Evolutionary conservation across 1,140 invertebrate species (phyloP).

Genomic region (Choristoneura fumiferana): DNA sequence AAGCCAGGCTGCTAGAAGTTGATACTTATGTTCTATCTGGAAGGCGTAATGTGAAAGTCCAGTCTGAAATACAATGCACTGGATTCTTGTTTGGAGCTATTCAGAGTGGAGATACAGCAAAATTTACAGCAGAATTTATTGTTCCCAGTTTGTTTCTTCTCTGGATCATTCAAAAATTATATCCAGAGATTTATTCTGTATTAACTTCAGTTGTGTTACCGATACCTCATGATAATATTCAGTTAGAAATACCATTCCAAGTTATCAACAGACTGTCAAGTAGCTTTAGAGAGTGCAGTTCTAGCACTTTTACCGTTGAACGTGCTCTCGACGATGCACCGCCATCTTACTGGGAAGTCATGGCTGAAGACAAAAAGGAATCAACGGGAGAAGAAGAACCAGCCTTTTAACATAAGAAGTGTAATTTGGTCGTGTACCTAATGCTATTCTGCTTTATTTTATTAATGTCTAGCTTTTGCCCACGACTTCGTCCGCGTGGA

Average conservation of each 20-base stretch:
- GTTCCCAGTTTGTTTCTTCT: background rate
- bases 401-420: too few species aligned
- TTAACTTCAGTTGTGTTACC: conserved; percentile 13
- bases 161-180: conserved; percentile 15
- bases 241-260: conserved; percentile 20
- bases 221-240: background rate
- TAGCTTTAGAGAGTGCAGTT: background rate
- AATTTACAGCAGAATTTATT: background rate
- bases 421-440: too few species aligned
- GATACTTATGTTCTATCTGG: background rate
- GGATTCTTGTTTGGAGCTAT: background rate
- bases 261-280: conserved; percentile 10
- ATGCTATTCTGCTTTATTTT: too few species aligned
- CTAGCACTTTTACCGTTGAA: background rate
- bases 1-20: conserved; percentile 15
- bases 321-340: background rate
- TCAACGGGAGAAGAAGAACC: background rate
- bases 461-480: too few species aligned
- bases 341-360: background rate
- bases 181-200: conserved; percentile 19
- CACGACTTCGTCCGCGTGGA: too few species aligned
- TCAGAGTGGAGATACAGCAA: conserved; percentile 3
- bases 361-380: background rate
- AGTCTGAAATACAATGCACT: conserved; percentile 11
- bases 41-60: background rate